These are phyloP conservation scores for Colostygia pectinataria DNA, from an alignment of 2,888 invertebrate species.

Conservation along the genomic window DNA sequence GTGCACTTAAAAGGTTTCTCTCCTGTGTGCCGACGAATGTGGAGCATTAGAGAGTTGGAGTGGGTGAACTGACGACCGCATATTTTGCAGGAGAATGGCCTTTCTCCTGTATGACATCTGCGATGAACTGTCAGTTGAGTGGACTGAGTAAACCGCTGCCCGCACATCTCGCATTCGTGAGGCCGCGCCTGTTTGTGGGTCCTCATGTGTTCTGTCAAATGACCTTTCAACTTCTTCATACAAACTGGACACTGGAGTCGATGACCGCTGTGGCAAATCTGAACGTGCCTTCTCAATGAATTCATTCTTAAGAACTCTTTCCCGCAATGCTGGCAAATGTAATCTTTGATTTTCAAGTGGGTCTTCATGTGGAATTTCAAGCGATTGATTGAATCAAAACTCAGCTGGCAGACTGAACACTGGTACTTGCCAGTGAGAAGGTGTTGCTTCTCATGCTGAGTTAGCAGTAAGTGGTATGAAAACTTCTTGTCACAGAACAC, in stretches of 20 bases:
- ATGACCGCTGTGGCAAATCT: slow-evolving; percentile 89
- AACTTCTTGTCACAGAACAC: slow-evolving; percentile 82
- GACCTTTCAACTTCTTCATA: slow-evolving; percentile 91
- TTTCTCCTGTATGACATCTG: slow-evolving; percentile 91
- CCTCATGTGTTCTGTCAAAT: slow-evolving; percentile 91
- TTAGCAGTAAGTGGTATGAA: slow-evolving; percentile 54
- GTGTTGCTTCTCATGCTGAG: slow-evolving; percentile 89
- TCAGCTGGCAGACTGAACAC: slow-evolving; percentile 87
- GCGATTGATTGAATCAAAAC: slow-evolving; percentile 86
- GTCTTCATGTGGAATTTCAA: slow-evolving; percentile 85
- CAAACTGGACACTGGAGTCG: slow-evolving; percentile 92
- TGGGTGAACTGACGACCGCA: slow-evolving; percentile 91
- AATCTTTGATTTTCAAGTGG: slow-evolving; percentile 89
- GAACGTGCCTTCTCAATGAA: slow-evolving; percentile 89
- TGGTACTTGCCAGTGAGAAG: slow-evolving; percentile 87
- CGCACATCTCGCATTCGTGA: slow-evolving; percentile 90
- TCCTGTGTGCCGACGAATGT: slow-evolving; percentile 92
- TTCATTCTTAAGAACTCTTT: slow-evolving; percentile 89
- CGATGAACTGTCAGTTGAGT: slow-evolving; percentile 93
- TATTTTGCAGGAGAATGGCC: slow-evolving; percentile 92
- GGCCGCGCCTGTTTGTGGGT: slow-evolving; percentile 90
- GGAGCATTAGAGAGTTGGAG: slow-evolving; percentile 92
- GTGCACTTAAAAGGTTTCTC: slow-evolving; percentile 91
- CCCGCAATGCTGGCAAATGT: slow-evolving; percentile 91
- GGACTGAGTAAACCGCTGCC: slow-evolving; percentile 91